Conservation (phyloP, 2,888 invertebrate species). For the Agrypnus murinus region DNA sequence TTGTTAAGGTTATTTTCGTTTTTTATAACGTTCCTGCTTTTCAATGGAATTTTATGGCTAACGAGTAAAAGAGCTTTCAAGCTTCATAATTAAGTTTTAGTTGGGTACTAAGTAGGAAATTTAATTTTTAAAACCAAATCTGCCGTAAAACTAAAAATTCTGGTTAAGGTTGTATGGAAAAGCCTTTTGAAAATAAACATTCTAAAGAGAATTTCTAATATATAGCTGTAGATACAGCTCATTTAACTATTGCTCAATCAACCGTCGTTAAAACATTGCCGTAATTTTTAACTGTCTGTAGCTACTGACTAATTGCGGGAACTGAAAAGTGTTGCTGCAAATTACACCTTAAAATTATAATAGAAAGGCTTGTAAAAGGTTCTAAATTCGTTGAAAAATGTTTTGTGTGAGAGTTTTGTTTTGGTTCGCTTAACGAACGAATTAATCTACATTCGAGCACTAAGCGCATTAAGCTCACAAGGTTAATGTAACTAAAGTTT, state of each 20-base stretch:
- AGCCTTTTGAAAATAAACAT: no score
- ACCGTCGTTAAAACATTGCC: conserved; percentile 18
- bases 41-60: conserved; percentile 16
- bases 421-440: no score
- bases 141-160: background rate
- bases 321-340: no score
- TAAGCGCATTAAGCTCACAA: no score
- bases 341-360: no score
- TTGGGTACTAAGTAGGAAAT: conserved; percentile 12
- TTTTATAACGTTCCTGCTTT: conserved; percentile 10
- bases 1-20: conserved; percentile 29
- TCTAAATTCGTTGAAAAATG: no score
- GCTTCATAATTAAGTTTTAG: conserved; percentile 15
- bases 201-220: background rate
- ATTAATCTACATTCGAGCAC: no score
- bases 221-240: conserved; percentile 19
- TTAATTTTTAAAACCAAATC: conserved; percentile 6
- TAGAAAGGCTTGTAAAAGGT: no score
- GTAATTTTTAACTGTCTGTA: background rate
- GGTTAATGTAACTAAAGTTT: no score
- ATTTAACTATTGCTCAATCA: conserved; percentile 25
- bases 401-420: no score
- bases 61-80: conserved; percentile 16
- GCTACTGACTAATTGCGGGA: no score
- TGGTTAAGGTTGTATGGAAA: no score